Evolutionary conservation across 2,888 invertebrate species (phyloP), one percentile per base, ranked within the genome.

Genomic region (Apeira syringaria): DNA sequence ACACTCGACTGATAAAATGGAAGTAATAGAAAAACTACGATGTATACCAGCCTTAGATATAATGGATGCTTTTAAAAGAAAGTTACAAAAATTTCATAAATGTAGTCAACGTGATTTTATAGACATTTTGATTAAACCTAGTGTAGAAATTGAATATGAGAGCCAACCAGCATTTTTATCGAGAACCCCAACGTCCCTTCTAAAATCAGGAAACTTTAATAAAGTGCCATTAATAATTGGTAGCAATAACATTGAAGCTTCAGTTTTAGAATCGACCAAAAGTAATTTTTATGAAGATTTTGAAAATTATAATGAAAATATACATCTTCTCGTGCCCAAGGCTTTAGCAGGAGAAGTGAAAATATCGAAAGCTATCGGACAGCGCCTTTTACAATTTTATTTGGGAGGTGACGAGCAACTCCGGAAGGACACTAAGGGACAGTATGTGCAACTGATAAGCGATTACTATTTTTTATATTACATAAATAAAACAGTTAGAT

Each of bases 191-290:
- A 53, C 55, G 22, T 31, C 64, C n/a, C 69, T 88, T 32, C 53
- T 89, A 37, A 86, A 83, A 59, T 77, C 85, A 17, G 83, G 83
- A 12, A 79, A 79, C 40, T 80, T 79, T 38, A 80, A 82, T 53
- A 86, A 82, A 64, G 85, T 90, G 0, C 90, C 90, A 1, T 53
- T 89, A 37, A 80, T 90, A 30, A 85, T 87, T 29, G 90, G 90
- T 8, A 77, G 79, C 51, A 83, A 80, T 51, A 81, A 84, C 38
- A 72, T 74, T 38, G 88, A 88, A 64, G 81, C 64, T 1, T 64
- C 72, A 7, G 46, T 81, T 24, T 51, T 84, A 13, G 65, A 81
- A 46, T 74, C 64, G 31, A 38, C 74, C 1, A 67, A 64, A 26
- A 50, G 61, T 32, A 68, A 79, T 26, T 77, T 74, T 52, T 79